phyloP scores from a whole-genome alignment of 2,797 vertebrate species.

The Myioborus miniatus region DNA sequence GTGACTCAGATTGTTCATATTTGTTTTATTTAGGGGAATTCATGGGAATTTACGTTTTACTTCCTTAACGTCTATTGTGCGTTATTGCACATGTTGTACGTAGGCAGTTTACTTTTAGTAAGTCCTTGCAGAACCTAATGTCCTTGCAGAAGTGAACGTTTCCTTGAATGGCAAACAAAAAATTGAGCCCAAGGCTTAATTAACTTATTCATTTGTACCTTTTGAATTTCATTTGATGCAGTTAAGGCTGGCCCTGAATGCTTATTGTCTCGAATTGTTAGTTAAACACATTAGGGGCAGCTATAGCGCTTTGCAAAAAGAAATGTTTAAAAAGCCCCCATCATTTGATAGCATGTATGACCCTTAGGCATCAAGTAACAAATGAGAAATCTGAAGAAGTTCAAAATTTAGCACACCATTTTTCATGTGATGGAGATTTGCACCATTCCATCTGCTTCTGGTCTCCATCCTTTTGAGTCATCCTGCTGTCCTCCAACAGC shows the following conservation, averaged over 20 bases:
- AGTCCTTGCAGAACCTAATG: slow-evolving; percentile 14
- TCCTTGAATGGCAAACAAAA: slow-evolving; percentile 29
- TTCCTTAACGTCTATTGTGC: not conserved
- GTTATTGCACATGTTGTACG: slow-evolving; percentile 34
- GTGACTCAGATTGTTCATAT: slow-evolving; percentile 17
- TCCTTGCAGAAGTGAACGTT: not conserved
- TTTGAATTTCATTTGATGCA: not conserved
- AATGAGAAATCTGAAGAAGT: not conserved
- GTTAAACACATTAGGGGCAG: not conserved
- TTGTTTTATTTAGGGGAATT: slow-evolving; percentile 19
- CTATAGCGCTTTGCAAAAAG: not conserved
- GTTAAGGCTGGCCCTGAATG: not conserved
- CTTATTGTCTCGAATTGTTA: not conserved
- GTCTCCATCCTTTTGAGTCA: not conserved
- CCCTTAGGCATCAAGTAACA: not conserved
- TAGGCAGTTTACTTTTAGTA: slow-evolving; percentile 49
- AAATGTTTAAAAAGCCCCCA: not conserved
- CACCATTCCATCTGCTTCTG: not conserved
- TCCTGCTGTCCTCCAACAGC: not conserved
- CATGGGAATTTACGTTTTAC: slow-evolving; percentile 24
- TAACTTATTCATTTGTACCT: not conserved
- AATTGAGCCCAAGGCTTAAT: not conserved
- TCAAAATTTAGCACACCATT: not conserved
- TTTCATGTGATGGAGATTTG: not conserved
- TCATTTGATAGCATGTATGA: not conserved